These are phyloP conservation scores for Venustoraphidia nigricollis DNA, from an alignment of 2,888 invertebrate species.

Conservation along the genomic window DNA sequence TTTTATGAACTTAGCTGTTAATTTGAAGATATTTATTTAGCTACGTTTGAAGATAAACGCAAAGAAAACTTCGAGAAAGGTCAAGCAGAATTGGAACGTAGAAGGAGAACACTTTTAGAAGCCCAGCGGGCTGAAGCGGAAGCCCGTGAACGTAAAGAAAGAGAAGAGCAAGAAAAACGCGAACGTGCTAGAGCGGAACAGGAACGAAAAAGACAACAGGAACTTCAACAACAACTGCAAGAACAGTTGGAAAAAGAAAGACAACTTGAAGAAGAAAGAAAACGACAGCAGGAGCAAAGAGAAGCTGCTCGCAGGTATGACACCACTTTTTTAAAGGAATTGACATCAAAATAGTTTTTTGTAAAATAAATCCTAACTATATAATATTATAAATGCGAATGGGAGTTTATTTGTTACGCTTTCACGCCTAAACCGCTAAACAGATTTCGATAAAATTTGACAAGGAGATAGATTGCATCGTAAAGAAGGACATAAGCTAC, in stretches of 20 bases:
- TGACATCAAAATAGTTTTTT: constrained; percentile 3
- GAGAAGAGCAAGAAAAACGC: constrained; percentile 76
- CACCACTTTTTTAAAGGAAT: no score
- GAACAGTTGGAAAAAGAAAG: constrained; percentile 63
- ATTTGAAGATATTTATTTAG: constrained; percentile 21
- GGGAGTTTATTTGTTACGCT: no score
- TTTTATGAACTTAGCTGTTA: constrained; percentile 2
- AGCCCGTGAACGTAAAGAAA: constrained; percentile 82
- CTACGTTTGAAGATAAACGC: constrained; percentile 88
- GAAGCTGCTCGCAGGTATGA: constrained; percentile 51
- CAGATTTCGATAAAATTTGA: no score
- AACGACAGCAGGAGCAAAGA: constrained; percentile 62
- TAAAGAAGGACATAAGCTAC: no score
- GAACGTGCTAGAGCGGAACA: constrained; percentile 63
- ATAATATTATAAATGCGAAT: no score
- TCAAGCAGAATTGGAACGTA: constrained; percentile 87
- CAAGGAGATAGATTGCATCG: no score
- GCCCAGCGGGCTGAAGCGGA: constrained; percentile 82
- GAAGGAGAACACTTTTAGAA: constrained; percentile 78
- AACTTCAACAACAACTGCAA: constrained; percentile 66
- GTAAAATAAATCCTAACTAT: no score
- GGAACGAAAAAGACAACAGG: constrained; percentile 70
- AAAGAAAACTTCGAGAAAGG: constrained; percentile 97
- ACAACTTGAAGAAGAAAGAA: constrained; percentile 61
- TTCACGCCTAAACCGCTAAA: no score